Base-by-base conservation (phyloP, 2,113 vertebrate species). In the Cebidichthys violaceus region DNA sequence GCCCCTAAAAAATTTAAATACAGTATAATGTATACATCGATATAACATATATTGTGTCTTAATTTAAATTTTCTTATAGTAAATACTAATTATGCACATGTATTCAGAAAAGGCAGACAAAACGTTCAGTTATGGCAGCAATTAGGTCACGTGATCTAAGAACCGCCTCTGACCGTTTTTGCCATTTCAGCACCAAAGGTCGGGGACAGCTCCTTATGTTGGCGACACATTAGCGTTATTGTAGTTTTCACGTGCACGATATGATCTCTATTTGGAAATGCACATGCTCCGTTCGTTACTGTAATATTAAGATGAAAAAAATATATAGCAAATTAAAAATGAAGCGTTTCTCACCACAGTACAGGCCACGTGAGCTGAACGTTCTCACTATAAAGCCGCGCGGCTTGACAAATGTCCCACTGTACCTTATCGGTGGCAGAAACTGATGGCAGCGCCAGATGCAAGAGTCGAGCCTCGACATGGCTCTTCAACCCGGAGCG, bases 171-270 rank as follows among this genome's bases (percentile, higher is more conserved):
- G 68, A 29, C 66, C 84, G 54, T 24, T 75, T 81, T 67, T 50
- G 74, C 61, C 62, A 15, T 86, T 95, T 95, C 95, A 96, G 95
- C 95, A 96, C 95, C 92, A 81, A 85, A 83, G 59, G 75, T 87
- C 64, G 86, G 95, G 47, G 95, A 96, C 52, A 96, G 95, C 94
- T 93, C 92, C 94, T 75, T 1, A 2, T 55, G 70, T 3, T 60
- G 75, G 82, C 70, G 41, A 79, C 75, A 79, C 59, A 43, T 57
- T 15, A 13, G 50, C 52, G 29, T 57, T 14, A 62, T 35, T 20
- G 79, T 54, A n/a, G 61, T 14, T 59, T 17, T 61, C 50, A 65
- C 60, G 62, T 31, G 90, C 79, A 43, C 54, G 11, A 27, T 2
- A 17, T 67, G 35, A 37, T 20, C 31, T 20, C 31, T 1, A 3